Evolutionary conservation across 2,113 vertebrate species (phyloP).

Genomic region (Agapornis roseicollis): DNA sequence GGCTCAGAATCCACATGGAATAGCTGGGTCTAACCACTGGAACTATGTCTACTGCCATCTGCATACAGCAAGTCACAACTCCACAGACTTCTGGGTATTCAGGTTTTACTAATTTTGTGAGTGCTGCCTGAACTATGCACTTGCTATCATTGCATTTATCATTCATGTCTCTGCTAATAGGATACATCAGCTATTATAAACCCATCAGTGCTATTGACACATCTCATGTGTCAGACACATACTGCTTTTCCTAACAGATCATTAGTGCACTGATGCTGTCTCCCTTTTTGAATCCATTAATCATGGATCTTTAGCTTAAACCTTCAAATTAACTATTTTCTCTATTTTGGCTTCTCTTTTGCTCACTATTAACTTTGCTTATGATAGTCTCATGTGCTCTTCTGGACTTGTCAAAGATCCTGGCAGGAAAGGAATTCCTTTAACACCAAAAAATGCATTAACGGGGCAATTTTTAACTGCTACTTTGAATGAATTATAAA

Average conservation of each 20-base stretch:
- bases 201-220: background rate
- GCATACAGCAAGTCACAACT: background rate
- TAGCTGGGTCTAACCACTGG: background rate
- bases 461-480: background rate
- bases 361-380: background rate
- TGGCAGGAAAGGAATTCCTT: background rate
- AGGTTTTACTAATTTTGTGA: background rate
- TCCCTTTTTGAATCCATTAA: background rate
- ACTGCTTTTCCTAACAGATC: background rate
- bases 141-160: background rate
- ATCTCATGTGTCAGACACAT: background rate
- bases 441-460: background rate
- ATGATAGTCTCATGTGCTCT: background rate
- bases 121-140: background rate
- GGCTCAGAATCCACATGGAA: background rate
- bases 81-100: background rate
- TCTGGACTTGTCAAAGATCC: background rate
- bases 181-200: background rate
- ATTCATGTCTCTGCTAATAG: background rate
- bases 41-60: background rate
- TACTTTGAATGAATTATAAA: background rate
- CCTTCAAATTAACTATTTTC: background rate
- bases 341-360: background rate
- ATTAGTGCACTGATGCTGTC: background rate
- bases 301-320: conserved; percentile 1